Conservation (phyloP, 2,888 invertebrate species). For the Sphaerophoria rueppellii region DNA sequence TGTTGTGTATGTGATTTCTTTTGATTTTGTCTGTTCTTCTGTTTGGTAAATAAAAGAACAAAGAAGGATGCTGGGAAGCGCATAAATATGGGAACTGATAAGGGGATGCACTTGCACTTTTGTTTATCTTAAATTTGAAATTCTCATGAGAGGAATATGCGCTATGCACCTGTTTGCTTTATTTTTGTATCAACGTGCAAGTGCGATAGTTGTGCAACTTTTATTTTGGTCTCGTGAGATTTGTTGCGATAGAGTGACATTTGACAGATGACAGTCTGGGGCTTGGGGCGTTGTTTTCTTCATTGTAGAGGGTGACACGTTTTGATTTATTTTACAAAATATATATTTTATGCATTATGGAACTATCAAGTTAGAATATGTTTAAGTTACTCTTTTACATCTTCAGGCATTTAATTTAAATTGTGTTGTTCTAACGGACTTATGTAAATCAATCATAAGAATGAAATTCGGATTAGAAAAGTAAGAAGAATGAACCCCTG, state of each 20-base stretch:
- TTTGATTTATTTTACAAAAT: too few relatives aligned
- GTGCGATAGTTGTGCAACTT: conserved; percentile 10
- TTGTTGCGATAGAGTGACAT: not conserved
- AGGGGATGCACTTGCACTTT: conserved; percentile 58
- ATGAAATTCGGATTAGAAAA: too few relatives aligned
- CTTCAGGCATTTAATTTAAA: too few relatives aligned
- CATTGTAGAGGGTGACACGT: not conserved
- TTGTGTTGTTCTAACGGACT: too few relatives aligned
- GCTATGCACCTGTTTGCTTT: conserved; percentile 54
- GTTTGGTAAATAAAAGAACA: conserved; percentile 34
- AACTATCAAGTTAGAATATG: too few relatives aligned
- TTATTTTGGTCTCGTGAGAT: not conserved
- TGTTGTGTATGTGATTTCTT: conserved; percentile 29
- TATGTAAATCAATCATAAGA: too few relatives aligned
- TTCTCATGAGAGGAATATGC: conserved; percentile 62
- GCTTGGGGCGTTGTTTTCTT: not conserved
- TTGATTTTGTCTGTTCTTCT: conserved; percentile 37
- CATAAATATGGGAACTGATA: conserved; percentile 37
- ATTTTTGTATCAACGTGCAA: not conserved
- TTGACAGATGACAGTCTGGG: not conserved
- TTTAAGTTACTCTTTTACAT: too few relatives aligned
- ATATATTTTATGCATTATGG: too few relatives aligned
- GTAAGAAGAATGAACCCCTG: too few relatives aligned
- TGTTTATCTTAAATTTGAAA: conserved; percentile 56
- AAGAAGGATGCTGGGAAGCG: not conserved